These are phyloP conservation scores for Brachyalestes nurse DNA, from an alignment of 2,797 vertebrate species.

Conservation along the genomic window DNA sequence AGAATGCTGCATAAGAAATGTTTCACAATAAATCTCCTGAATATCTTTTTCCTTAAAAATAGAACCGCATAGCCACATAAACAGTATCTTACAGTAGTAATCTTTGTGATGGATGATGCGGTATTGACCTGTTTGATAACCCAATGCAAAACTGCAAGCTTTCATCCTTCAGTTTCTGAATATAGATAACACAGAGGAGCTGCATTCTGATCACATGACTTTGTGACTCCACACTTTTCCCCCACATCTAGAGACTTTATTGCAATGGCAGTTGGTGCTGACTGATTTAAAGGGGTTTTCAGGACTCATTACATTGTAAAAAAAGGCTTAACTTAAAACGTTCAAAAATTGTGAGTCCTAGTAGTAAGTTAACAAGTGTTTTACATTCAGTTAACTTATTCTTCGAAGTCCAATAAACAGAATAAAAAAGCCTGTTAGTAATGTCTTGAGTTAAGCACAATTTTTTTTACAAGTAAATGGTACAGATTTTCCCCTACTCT, in stretches of 20 bases:
- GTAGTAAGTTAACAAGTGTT: too few relatives aligned
- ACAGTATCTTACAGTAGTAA: too few relatives aligned
- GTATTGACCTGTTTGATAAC: background rate
- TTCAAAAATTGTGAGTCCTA: too few relatives aligned
- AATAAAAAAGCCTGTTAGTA: too few relatives aligned
- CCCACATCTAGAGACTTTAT: background rate
- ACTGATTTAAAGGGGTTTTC: background rate
- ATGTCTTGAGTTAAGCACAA: too few relatives aligned
- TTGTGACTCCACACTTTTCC: background rate
- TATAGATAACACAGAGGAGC: background rate
- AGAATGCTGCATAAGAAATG: background rate
- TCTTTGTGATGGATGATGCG: background rate
- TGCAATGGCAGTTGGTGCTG: background rate
- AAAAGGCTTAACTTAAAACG: too few relatives aligned
- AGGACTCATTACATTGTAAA: too few relatives aligned
- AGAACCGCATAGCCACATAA: background rate
- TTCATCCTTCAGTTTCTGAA: conserved; percentile 1
- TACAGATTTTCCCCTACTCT: too few relatives aligned
- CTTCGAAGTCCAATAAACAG: too few relatives aligned
- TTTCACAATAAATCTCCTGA: background rate
- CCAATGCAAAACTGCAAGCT: background rate
- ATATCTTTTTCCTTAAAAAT: background rate
- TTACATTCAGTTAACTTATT: too few relatives aligned
- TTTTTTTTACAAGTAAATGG: too few relatives aligned
- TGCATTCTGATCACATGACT: background rate